These are phyloP conservation scores for Neoascia interrupta DNA, from an alignment of 2,888 invertebrate species.

Conservation along the genomic window DNA sequence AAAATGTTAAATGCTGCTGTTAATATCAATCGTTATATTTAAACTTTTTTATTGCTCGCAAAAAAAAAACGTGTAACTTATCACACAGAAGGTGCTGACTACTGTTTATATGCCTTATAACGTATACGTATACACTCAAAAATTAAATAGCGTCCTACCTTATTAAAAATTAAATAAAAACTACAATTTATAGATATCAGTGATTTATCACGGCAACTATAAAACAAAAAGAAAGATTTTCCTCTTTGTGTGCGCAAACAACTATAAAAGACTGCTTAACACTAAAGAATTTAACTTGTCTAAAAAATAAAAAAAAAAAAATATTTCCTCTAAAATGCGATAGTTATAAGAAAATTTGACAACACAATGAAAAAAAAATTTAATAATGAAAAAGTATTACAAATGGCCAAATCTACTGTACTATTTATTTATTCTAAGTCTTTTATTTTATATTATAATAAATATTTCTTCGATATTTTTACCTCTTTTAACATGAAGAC, in stretches of 20 bases:
- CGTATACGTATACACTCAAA: slow-evolving; percentile 18
- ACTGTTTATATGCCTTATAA: slow-evolving; percentile 50
- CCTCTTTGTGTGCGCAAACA: slow-evolving; percentile 55
- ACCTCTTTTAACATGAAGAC: background rate
- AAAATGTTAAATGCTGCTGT: no score
- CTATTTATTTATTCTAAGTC: slow-evolving; percentile 65
- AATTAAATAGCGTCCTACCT: background rate
- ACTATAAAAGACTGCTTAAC: slow-evolving; percentile 64
- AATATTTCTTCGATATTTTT: no score
- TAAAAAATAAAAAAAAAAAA: slow-evolving; percentile 4
- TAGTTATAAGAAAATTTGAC: slow-evolving; percentile 22
- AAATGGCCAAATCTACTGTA: slow-evolving; percentile 66
- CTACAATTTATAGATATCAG: slow-evolving; percentile 12
- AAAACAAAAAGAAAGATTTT: slow-evolving; percentile 8
- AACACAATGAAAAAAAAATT: slow-evolving; percentile 13
- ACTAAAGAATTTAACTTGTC: slow-evolving; percentile 55
- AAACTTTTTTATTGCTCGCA: background rate
- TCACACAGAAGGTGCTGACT: slow-evolving; percentile 55
- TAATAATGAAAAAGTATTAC: slow-evolving; percentile 59
- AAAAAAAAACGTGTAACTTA: slow-evolving; percentile 25
- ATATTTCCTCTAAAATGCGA: slow-evolving; percentile 9
- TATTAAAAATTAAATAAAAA: background rate
- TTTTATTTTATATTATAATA: slow-evolving; percentile 6
- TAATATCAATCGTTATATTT: background rate
- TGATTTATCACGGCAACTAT: slow-evolving; percentile 30